A percentile compares a stretch with the other conserved stretches of the same genome.
Conservation (phyloP, 1,140 invertebrate genomes). For the Panulirus ornatus region DNA sequence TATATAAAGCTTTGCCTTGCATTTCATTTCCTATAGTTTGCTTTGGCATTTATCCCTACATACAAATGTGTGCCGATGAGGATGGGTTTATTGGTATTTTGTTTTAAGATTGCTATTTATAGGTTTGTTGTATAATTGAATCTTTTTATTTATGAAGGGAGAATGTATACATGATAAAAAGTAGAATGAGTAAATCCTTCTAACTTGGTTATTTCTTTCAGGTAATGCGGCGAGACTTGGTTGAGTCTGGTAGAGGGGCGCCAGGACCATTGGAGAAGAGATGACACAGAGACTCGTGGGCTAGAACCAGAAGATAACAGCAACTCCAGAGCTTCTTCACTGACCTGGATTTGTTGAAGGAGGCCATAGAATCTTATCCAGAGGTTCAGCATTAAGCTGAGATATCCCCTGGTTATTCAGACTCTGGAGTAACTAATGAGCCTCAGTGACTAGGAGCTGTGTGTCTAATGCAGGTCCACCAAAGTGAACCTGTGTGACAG, state of each 20-base stretch:
- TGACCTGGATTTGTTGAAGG: not conserved
- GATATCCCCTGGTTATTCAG: not conserved
- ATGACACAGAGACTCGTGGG: conserved; percentile 68
- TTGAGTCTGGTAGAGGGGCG: conserved; percentile 55
- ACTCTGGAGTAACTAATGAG: not conserved
- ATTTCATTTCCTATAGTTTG: no score
- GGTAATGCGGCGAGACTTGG: conserved; percentile 64
- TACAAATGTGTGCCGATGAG: no score
- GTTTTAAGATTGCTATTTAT: no score
- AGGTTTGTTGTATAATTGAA: no score
- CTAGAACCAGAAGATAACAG: conserved; percentile 63
- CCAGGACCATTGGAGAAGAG: conserved; percentile 63
- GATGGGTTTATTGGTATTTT: no score
- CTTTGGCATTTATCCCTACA: no score
- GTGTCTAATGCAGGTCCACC: not conserved
- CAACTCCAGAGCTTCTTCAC: conserved; percentile 15
- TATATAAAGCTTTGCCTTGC: no score
- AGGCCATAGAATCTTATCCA: not conserved
- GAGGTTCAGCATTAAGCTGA: not conserved
- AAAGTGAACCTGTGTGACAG: conserved; percentile 3
- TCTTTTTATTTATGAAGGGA: no score
- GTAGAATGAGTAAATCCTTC: not conserved
- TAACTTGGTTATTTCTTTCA: conserved; percentile 43
- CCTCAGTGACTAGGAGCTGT: not conserved
- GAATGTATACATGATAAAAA: no score